phyloP scores from a whole-genome alignment of 2,797 vertebrate species.

The Eutrigla gurnardus region DNA sequence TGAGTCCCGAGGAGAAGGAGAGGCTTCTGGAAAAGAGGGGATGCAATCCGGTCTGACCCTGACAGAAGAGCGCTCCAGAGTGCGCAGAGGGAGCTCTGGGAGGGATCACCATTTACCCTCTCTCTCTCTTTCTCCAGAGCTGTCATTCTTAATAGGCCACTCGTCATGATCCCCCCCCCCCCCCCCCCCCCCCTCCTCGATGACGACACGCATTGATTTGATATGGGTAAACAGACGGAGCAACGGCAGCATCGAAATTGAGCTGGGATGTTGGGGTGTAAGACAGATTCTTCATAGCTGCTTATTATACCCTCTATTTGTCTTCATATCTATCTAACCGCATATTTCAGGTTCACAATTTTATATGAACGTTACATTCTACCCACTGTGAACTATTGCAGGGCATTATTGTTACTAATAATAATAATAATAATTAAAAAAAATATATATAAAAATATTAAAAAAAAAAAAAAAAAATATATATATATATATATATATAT shows the following conservation, averaged over 20 bases:
- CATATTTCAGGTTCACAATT: neutral
- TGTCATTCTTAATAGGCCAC: constrained; percentile 96
- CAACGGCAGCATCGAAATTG: constrained; percentile 83
- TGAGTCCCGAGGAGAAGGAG: constrained; percentile 58
- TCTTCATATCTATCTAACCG: constrained; percentile 12
- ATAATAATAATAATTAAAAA: too few relatives aligned
- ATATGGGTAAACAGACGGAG: constrained; percentile 92
- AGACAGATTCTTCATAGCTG: constrained; percentile 3
- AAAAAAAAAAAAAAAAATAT: too few relatives aligned
- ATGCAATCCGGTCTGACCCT: constrained; percentile 89
- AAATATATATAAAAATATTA: too few relatives aligned
- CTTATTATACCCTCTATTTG: neutral
- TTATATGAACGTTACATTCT: neutral
- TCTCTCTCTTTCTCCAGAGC: constrained; percentile 89
- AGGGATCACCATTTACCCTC: constrained; percentile 98
- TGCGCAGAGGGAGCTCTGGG: constrained; percentile 92
- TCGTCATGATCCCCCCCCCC: constrained; percentile 94
- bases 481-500: too few relatives aligned
- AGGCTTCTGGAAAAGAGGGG: constrained; percentile 70
- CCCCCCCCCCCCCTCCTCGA: constrained; percentile 83
- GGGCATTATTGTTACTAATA: neutral
- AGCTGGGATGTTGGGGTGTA: constrained; percentile 73
- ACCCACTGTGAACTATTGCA: neutral
- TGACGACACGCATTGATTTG: constrained; percentile 97
- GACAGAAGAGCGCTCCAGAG: constrained; percentile 90